Base-by-base conservation (phyloP, 2,888 invertebrate species). In the Punctoribates punctum region DNA sequence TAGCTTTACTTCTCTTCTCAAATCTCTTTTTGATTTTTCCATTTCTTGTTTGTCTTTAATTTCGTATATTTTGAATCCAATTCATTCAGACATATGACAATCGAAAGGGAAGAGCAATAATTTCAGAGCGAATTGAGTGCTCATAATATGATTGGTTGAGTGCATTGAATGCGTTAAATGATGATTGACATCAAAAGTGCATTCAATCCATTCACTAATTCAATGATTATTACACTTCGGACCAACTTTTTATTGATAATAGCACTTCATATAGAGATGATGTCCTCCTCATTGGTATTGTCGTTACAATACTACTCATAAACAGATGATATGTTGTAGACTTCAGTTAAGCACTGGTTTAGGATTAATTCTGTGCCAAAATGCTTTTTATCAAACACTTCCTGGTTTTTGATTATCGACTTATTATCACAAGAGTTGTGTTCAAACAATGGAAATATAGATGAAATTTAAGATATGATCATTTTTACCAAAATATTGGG, bases 101-200 rank as follows among this genome's bases (percentile, higher is more conserved):
- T 51, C 51, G 51, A 15, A 51, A n/a, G 2, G 2, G n/a, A n/a
- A 51, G 17, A n/a, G 51, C 51, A 51, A 51, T 51, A 51, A 51
- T 51, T n/a, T 51, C 11, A 4, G 51, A 4, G 20, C 48, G 48
- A 48, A 13, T 17, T 13, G 15, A 48, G 48, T 20, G 54, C 34
- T 34, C n/a, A 8, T 20, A 54, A 20, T 20, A 54, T 20, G n/a
- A 54, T 11, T 62, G 27, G 13, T 11, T n/a, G 15, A 27, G 62
- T 62, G 62, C 62, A 62, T 15, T 17, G 4, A 62, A 62, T 62
- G 62, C 27, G 27, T 23, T 62, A 62, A 62, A 62, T 27, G 23
- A 62, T 62, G 62, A 62, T 62, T 62, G 62, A 62, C 62, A 62
- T 27, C 6, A 62, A 17, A 62, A 62, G 62, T 62, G 62, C 34